Conservation (phyloP, 2,888 invertebrate species). For the Branchellion lobata region DNA sequence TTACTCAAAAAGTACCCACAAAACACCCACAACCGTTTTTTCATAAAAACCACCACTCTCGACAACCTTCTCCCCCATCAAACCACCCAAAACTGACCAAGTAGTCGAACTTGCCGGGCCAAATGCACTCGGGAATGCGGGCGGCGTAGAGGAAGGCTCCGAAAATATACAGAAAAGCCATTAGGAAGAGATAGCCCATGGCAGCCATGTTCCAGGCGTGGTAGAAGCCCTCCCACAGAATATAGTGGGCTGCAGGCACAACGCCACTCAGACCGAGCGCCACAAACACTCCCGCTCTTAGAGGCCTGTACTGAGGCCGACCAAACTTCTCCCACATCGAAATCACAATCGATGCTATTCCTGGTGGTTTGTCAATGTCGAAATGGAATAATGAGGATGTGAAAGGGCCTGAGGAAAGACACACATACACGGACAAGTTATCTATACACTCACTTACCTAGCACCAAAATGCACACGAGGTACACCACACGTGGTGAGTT, state of each 20-base stretch:
- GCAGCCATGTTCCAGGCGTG: constrained; percentile 88
- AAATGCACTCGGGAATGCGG: constrained; percentile 95
- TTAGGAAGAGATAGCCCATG: constrained; percentile 87
- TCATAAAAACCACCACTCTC: not conserved
- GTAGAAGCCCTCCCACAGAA: constrained; percentile 90
- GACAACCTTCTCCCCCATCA: not conserved
- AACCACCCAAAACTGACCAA: constrained; percentile 71
- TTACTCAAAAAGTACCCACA: not conserved
- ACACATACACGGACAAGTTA: too few species aligned
- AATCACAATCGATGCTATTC: constrained; percentile 79
- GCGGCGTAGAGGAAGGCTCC: constrained; percentile 94
- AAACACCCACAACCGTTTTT: not conserved
- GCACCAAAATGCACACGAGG: constrained; percentile 82
- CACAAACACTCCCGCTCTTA: constrained; percentile 92
- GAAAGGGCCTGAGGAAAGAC: too few species aligned
- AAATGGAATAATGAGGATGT: too few species aligned
- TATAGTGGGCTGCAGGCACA: constrained; percentile 93
- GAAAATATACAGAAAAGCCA: constrained; percentile 90
- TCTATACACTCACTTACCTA: constrained; percentile 67
- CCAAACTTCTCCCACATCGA: constrained; percentile 97
- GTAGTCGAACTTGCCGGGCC: constrained; percentile 93
- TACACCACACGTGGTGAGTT: constrained; percentile 89
- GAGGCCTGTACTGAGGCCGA: constrained; percentile 83
- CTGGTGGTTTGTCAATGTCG: not conserved
- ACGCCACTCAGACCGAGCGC: constrained; percentile 94